phyloP scores from a whole-genome alignment of 2,888 invertebrate species.

The Macrophya alboannulata region DNA sequence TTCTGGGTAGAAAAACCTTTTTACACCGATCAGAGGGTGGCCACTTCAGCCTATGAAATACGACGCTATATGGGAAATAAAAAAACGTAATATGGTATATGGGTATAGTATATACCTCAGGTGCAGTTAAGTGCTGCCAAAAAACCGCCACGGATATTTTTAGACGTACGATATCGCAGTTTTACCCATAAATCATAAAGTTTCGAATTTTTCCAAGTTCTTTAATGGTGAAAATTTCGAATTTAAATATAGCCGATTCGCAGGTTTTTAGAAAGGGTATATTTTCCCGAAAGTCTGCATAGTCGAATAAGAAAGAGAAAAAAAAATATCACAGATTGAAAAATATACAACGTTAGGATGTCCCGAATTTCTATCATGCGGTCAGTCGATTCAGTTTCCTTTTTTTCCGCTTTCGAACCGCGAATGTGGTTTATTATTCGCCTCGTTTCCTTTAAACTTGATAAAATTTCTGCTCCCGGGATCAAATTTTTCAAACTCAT shows the following conservation, averaged over 20 bases:
- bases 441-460: neutral
- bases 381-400: neutral
- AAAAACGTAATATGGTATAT: conserved; percentile 10
- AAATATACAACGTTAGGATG: neutral
- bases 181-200: neutral
- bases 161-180: neutral
- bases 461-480: neutral
- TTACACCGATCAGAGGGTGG: neutral
- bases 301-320: too few species aligned
- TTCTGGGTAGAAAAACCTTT: conserved; percentile 23
- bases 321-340: too few species aligned
- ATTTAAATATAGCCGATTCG: too few species aligned
- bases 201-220: too few species aligned
- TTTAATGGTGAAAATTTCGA: too few species aligned
- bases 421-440: neutral
- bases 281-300: too few species aligned
- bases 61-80: conserved; percentile 14
- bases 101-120: neutral
- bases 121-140: neutral
- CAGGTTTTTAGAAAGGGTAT: too few species aligned
- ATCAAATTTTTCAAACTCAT: neutral
- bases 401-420: neutral
- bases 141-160: too few species aligned
- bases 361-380: neutral
- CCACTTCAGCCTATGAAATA: conserved; percentile 2